Conservation (phyloP, 2,888 invertebrate genomes). For the Amphimallon solstitiale region DNA sequence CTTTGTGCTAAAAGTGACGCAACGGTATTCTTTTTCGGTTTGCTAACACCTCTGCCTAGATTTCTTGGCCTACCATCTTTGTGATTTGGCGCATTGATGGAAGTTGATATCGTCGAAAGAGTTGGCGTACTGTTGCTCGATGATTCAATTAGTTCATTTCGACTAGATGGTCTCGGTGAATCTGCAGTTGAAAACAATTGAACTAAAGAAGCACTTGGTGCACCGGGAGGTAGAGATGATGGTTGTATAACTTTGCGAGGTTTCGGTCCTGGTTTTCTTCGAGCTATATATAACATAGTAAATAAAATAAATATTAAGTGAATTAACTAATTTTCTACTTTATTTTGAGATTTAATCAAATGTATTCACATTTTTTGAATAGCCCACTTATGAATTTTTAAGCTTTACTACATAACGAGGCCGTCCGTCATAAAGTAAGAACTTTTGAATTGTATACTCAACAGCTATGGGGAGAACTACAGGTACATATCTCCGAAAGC, state of each 20-base stretch:
- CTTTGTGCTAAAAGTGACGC: slow-evolving; percentile 89
- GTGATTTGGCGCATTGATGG: slow-evolving; percentile 54
- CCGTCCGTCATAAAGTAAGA: no score
- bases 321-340: no score
- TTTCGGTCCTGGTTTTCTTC: slow-evolving; percentile 80
- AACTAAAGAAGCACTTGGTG: slow-evolving; percentile 66
- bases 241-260: slow-evolving; percentile 70
- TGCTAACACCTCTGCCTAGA: slow-evolving; percentile 86
- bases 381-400: neutral
- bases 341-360: no score
- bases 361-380: neutral
- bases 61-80: slow-evolving; percentile 86
- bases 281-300: slow-evolving; percentile 65
- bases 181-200: slow-evolving; percentile 70
- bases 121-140: slow-evolving; percentile 47
- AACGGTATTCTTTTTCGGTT: slow-evolving; percentile 93
- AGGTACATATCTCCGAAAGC: no score
- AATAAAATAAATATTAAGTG: neutral
- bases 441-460: no score
- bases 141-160: slow-evolving; percentile 55
- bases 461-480: no score
- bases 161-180: slow-evolving; percentile 69
- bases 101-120: slow-evolving; percentile 44
- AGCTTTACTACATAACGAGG: no score
- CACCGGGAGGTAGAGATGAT: slow-evolving; percentile 61